phyloP scores from a whole-genome alignment of 2,888 invertebrate genomes.

The Tetheella fluctuosa region DNA sequence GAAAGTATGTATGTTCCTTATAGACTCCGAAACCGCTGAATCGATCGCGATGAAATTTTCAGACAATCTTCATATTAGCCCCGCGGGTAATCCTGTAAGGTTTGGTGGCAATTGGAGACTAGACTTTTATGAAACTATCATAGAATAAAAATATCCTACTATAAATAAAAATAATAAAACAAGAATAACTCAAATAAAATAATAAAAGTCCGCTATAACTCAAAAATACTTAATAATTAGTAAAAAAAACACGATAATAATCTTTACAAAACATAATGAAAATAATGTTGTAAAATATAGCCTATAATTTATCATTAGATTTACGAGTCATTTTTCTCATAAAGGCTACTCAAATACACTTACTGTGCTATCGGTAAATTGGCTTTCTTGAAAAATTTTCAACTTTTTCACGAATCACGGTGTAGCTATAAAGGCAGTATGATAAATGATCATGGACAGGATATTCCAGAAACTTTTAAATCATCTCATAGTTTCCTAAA shows the following conservation, averaged over 20 bases:
- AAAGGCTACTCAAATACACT: conserved; percentile 63
- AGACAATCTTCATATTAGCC: too few relatives aligned
- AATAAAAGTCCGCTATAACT: too few relatives aligned
- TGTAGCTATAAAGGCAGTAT: conserved; percentile 47
- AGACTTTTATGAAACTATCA: too few relatives aligned
- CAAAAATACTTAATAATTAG: too few relatives aligned
- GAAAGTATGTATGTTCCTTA: too few relatives aligned
- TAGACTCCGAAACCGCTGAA: too few relatives aligned
- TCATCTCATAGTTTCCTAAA: conserved; percentile 34
- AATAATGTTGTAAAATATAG: conserved; percentile 30
- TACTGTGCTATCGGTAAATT: conserved; percentile 29
- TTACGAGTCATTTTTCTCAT: conserved; percentile 65
- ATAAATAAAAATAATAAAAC: too few relatives aligned
- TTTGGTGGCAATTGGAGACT: too few relatives aligned
- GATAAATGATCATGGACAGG: conserved; percentile 66
- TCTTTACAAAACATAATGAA: neutral
- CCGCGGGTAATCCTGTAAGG: too few relatives aligned
- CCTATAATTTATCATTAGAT: conserved; percentile 65
- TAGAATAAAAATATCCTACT: too few relatives aligned
- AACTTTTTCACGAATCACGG: conserved; percentile 74
- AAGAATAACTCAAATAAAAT: too few relatives aligned
- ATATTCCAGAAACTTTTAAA: conserved; percentile 41
- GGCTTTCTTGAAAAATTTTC: conserved; percentile 54
- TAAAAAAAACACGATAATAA: neutral
- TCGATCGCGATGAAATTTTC: too few relatives aligned